A percentile compares a stretch with the other conserved stretches of the same genome.
Conservation (phyloP, 2,797 vertebrate genomes). For the Crocidura indochinensis region DNA sequence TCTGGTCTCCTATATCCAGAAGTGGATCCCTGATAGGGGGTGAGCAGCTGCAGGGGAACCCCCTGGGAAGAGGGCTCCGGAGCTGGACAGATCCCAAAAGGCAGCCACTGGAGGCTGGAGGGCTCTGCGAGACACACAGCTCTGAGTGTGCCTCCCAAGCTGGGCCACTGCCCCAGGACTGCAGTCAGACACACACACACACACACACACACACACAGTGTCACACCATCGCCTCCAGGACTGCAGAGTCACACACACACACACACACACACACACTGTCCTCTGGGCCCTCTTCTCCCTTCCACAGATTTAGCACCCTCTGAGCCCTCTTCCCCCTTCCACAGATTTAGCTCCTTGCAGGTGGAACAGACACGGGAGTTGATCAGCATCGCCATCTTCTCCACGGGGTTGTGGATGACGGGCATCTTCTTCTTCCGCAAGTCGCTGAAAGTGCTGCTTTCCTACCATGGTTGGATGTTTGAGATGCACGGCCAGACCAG, state of each 20-base stretch:
- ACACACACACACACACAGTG: not conserved
- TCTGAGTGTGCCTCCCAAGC: not conserved
- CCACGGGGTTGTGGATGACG: constrained; percentile 94
- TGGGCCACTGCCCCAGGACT: not conserved
- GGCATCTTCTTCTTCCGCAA: constrained; percentile 95
- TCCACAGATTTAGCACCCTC: constrained; percentile 50
- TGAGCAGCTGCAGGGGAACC: constrained; percentile 85
- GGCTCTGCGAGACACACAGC: not conserved
- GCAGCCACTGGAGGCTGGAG: not conserved
- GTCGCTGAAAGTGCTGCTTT: constrained; percentile 94
- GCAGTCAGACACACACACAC: not conserved
- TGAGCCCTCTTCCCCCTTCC: not conserved
- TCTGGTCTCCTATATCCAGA: constrained; percentile 92
- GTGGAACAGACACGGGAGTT: constrained; percentile 90
- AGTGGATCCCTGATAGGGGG: constrained; percentile 91
- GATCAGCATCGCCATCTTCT: constrained; percentile 94
- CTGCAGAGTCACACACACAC: too few species aligned
- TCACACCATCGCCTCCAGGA: too few species aligned
- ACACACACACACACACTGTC: not conserved
- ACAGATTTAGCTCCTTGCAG: constrained; percentile 80
- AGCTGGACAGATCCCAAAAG: not conserved
- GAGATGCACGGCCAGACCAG: constrained; percentile 95
- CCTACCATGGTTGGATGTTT: constrained; percentile 98
- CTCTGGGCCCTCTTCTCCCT: not conserved
- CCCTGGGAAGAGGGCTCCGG: constrained; percentile 82